Conservation (phyloP, 2,888 invertebrate genomes). For the Metallyticus violacea region DNA sequence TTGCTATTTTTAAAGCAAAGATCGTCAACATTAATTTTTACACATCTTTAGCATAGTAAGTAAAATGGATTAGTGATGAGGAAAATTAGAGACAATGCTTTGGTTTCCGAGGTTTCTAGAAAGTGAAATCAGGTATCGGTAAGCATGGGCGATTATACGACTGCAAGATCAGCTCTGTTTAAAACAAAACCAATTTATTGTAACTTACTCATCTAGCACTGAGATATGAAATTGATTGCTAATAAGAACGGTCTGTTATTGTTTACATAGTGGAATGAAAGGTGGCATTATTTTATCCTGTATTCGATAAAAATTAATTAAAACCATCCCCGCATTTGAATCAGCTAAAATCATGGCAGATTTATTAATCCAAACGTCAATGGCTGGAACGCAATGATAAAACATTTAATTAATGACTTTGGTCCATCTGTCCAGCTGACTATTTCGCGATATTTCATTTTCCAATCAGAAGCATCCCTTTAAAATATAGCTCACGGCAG, state of each 20-base stretch:
- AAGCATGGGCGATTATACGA: too few species aligned
- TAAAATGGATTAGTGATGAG: too few species aligned
- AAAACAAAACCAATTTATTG: too few species aligned
- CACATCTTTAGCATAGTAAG: too few species aligned
- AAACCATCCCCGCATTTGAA: background rate
- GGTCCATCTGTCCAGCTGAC: background rate
- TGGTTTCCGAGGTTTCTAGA: too few species aligned
- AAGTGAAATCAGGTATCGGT: too few species aligned
- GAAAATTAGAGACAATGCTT: too few species aligned
- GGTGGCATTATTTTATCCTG: background rate
- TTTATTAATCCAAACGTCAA: background rate
- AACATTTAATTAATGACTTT: background rate
- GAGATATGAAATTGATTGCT: background rate
- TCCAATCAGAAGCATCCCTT: background rate
- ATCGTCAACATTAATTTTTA: too few species aligned
- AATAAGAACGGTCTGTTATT: background rate
- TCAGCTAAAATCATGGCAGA: background rate
- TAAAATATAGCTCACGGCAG: too few species aligned
- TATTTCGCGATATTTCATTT: background rate
- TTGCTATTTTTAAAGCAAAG: too few species aligned
- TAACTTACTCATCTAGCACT: background rate
- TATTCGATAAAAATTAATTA: background rate
- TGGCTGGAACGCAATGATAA: background rate
- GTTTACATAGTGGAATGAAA: background rate
- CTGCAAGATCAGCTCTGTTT: too few species aligned